Evolutionary conservation across 2,797 vertebrate genomes (phyloP).

Genomic region (Pseudochromis fuscus): DNA sequence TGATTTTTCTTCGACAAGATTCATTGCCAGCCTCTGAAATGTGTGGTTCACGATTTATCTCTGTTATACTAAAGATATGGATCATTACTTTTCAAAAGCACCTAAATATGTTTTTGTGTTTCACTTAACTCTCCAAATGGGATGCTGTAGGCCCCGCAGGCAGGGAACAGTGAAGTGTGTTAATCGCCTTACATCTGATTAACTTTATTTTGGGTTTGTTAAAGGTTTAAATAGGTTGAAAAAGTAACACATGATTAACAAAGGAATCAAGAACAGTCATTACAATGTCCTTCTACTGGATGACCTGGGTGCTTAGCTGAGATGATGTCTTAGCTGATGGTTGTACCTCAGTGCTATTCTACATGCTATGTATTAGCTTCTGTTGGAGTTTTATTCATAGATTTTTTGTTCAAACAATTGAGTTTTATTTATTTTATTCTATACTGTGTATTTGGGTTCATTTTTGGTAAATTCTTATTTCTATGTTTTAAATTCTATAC

Average conservation of each 20-base stretch:
- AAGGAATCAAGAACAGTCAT: neutral
- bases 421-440: too few relatives aligned
- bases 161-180: neutral
- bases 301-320: neutral
- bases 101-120: conserved; percentile 26
- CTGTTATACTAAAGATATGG: conserved; percentile 7
- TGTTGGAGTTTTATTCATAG: too few relatives aligned
- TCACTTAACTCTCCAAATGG: conserved; percentile 11
- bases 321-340: neutral
- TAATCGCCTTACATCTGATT: neutral
- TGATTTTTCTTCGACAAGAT: conserved; percentile 22
- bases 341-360: neutral
- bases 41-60: conserved; percentile 33
- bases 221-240: neutral
- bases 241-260: neutral
- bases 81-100: conserved; percentile 33
- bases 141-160: neutral
- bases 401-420: too few relatives aligned
- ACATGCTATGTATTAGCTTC: too few relatives aligned
- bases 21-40: conserved; percentile 21
- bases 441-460: too few relatives aligned
- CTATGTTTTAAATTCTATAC: too few relatives aligned
- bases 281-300: neutral
- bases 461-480: too few relatives aligned
- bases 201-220: neutral